phyloP scores from a whole-genome alignment of 1,140 invertebrate species.

The Gryon sp. region DNA sequence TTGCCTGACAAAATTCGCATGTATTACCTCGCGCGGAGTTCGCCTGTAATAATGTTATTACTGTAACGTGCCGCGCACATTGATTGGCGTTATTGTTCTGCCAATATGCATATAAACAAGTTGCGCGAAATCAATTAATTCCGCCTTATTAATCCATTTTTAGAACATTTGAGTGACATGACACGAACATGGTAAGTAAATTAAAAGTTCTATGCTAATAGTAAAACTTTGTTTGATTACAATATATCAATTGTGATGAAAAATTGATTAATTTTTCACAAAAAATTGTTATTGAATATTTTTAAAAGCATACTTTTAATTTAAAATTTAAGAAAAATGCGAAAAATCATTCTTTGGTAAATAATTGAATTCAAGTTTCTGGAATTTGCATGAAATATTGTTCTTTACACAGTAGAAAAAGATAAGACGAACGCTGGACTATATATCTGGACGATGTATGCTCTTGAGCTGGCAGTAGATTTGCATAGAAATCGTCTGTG shows the following conservation, averaged over 20 bases:
- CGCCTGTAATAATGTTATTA: constrained; percentile 36
- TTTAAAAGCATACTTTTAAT: no score
- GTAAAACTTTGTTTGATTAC: no score
- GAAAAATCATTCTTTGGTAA: no score
- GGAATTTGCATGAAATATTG: constrained; percentile 38
- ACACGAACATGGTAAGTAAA: no score
- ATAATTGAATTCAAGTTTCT: neutral
- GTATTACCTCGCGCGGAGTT: constrained; percentile 10
- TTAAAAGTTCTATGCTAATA: no score
- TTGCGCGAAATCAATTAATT: constrained; percentile 25
- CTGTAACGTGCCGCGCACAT: constrained; percentile 27
- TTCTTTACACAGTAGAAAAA: constrained; percentile 25
- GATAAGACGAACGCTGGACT: neutral
- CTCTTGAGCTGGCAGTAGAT: constrained; percentile 71
- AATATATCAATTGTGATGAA: no score
- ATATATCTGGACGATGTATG: constrained; percentile 62
- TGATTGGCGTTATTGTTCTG: constrained; percentile 50
- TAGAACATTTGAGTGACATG: no score
- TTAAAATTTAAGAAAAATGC: no score
- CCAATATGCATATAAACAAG: constrained; percentile 42
- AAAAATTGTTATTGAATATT: no score
- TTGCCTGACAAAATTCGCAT: constrained; percentile 47
- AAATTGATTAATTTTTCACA: no score
- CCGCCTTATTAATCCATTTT: no score
- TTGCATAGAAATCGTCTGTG: constrained; percentile 72